Evolutionary conservation across 2,797 vertebrate genomes (phyloP).

Genomic region (Helicolenus hilgendorfi): DNA sequence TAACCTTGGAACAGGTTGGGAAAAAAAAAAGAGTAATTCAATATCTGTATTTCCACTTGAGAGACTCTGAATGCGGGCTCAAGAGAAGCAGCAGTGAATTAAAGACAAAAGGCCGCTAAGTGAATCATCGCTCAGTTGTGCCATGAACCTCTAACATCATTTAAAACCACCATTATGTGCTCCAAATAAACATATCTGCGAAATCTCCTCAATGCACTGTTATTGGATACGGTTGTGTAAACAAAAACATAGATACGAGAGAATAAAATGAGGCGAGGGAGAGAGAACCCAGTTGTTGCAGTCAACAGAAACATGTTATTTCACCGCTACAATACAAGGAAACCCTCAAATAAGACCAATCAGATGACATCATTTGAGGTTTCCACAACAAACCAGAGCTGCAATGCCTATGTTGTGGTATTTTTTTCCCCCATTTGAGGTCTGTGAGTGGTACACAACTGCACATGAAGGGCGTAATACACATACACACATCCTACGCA

Average conservation of each 20-base stretch:
- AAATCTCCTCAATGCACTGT: conserved; percentile 29
- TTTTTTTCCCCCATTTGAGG: background rate
- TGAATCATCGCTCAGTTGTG: conserved; percentile 30
- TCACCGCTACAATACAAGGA: conserved; percentile 28
- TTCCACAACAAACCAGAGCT: conserved; percentile 51
- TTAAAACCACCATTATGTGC: conserved; percentile 42
- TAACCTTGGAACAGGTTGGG: background rate
- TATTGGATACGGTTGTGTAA: conserved; percentile 58
- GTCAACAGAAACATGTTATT: conserved; percentile 45
- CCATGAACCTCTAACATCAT: conserved; percentile 35
- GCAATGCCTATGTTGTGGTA: conserved; percentile 43
- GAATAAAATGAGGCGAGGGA: conserved; percentile 7
- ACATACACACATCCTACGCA: background rate
- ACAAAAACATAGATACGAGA: conserved; percentile 17
- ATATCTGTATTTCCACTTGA: conserved; percentile 26
- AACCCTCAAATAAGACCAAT: conserved; percentile 44
- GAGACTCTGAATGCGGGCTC: background rate
- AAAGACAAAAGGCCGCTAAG: conserved; percentile 31
- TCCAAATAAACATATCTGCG: conserved; percentile 30
- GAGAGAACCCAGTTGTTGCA: conserved; percentile 3
- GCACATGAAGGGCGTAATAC: background rate
- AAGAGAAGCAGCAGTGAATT: conserved; percentile 31
- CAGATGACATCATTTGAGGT: conserved; percentile 63
- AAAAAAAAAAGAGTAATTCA: background rate
- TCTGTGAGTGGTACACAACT: conserved; percentile 24